Base-by-base conservation (phyloP, 2,797 vertebrate species). In the Crax fasciolata region DNA sequence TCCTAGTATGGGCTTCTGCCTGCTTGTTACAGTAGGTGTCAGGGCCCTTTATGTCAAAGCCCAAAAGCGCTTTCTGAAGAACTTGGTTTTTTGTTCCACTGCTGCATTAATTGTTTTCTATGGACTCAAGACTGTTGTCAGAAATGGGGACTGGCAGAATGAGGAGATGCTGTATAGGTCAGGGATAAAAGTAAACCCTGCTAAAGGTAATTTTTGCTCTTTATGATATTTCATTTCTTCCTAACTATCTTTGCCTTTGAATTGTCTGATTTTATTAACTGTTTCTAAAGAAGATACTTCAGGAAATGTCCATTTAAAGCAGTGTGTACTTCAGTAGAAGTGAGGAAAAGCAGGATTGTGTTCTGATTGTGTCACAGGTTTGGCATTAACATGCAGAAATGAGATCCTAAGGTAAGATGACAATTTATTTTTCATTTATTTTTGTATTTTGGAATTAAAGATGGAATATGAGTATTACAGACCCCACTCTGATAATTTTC, bases 111-210 rank as follows among this genome's bases (percentile, higher is more conserved):
- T 99, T 86, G 93, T 99, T 93, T 98, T 99, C 63, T 99, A 99
- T 94, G 98, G 99, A 80, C 97, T 99, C 86, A 99, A 99, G 98
- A 99, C 99, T 16, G 98, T 99, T 44, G 95, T 99, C 98, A 99
- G 99, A 97, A 99, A 99, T 94, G 98, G 96, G 82, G 99, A 99
- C 98, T 99, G 99, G 99, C 98, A 98, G 96, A 99, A 99, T 78
- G 99, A 99, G 93, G 99, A 99, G 98, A 99, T 99, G 99, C 98
- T 99, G 67, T 99, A 99, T 98, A 99, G 98, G 96, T 99, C 99
- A 97, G 99, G 99, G 97, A 99, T 99, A 97, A 99, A 99, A 97
- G 99, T 99, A 94, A 99, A 99, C 97, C 99, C 99, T 97, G 99
- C 99, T 91, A 99, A 99, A 99, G 99, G 99, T 99, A 98, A 98